A percentile compares a stretch with the other conserved stretches of the same genome.
phyloP scores from a whole-genome alignment of 2,113 vertebrate species.

The Patagioenas fasciata region DNA sequence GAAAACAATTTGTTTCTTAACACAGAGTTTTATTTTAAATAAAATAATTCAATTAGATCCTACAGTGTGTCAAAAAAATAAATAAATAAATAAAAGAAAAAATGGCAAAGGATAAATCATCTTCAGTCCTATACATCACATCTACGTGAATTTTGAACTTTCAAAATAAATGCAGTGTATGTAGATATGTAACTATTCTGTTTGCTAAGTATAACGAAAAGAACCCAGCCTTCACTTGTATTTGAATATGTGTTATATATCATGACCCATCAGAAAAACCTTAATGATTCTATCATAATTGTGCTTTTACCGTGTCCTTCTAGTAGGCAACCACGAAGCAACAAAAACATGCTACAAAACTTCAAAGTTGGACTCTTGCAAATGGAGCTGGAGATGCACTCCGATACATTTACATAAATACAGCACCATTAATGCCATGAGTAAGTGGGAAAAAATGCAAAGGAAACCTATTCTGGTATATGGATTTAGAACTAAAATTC shows the following conservation, averaged over 20 bases:
- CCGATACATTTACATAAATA: neutral
- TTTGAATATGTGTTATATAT: neutral
- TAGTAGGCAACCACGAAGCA: neutral
- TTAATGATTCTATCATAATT: too few species aligned
- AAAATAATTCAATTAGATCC: neutral
- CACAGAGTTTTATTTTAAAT: neutral
- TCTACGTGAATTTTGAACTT: neutral
- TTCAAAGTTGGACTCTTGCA: neutral
- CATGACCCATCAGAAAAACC: neutral
- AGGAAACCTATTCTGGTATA: constrained; percentile 20
- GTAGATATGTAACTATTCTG: neutral
- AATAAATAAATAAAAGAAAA: too few species aligned
- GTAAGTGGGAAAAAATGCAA: neutral
- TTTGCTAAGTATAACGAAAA: neutral
- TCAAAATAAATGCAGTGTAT: neutral
- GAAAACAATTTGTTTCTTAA: neutral
- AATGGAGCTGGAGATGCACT: neutral
- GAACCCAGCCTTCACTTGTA: neutral
- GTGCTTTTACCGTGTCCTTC: neutral
- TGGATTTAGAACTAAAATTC: constrained; percentile 26
- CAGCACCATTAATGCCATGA: neutral
- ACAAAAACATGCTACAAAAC: neutral
- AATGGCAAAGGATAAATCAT: neutral
- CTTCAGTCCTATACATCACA: too few species aligned
- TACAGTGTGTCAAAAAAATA: too few species aligned